A percentile compares a stretch with the other conserved stretches of the same genome.
Conservation (phyloP, 2,113 vertebrate genomes). For the Catagonus wagneri region DNA sequence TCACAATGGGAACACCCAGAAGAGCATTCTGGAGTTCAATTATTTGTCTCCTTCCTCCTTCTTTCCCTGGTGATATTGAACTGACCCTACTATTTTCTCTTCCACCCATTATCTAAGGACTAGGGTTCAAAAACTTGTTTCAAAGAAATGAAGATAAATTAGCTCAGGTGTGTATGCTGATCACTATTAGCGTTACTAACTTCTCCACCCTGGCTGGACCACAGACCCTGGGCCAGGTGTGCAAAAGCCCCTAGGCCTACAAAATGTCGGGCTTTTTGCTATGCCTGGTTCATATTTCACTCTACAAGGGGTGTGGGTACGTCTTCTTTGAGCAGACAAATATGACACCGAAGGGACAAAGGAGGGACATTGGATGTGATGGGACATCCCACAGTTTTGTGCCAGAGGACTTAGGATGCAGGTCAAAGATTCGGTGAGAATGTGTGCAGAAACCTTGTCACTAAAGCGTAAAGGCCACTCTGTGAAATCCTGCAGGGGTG, state of each 20-base stretch:
- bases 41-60: not conserved
- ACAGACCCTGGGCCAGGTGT: too few relatives aligned
- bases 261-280: not conserved
- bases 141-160: not conserved
- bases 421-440: not conserved
- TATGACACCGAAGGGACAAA: not conserved
- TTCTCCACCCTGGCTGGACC: not conserved
- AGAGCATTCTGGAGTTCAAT: not conserved
- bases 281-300: fast-evolving
- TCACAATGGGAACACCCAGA: too few relatives aligned
- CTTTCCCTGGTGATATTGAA: not conserved
- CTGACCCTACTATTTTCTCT: not conserved
- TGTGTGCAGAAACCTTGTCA: too few relatives aligned
- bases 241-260: not conserved
- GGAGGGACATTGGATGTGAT: fast-evolving
- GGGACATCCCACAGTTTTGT: not conserved
- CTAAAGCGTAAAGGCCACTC: not conserved
- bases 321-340: not conserved
- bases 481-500: not conserved
- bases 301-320: not conserved
- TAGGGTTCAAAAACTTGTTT: not conserved
- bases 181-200: fast-evolving
- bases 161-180: fast-evolving
- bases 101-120: too few relatives aligned
- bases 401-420: not conserved